phyloP scores from a whole-genome alignment of 1,140 invertebrate genomes.

The Luehdorfia chinensis region DNA sequence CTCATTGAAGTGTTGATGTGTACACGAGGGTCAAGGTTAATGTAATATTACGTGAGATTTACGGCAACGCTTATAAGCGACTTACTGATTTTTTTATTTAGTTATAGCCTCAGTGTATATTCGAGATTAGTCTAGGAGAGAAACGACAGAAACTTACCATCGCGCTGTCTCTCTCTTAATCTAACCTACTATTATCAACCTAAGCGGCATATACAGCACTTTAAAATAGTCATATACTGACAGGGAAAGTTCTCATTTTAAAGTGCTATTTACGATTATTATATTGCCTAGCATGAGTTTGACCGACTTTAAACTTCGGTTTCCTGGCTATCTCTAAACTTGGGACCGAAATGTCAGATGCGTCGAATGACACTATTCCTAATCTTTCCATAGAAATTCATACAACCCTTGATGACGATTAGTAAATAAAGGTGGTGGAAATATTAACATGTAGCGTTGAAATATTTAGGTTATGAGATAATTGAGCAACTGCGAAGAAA shows the following conservation, averaged over 20 bases:
- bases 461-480: conserved; percentile 47
- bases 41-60: conserved; percentile 54
- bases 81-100: conserved; percentile 26
- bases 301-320: background rate
- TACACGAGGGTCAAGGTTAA: conserved; percentile 31
- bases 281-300: conserved; percentile 10
- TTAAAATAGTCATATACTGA: background rate
- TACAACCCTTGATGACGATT: conserved; percentile 32
- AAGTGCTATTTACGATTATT: background rate
- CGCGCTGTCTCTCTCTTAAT: background rate
- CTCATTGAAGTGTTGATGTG: conserved; percentile 33
- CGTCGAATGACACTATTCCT: conserved; percentile 6
- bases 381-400: conserved; percentile 29
- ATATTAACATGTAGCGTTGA: conserved; percentile 61
- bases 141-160: background rate
- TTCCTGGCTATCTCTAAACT: conserved; percentile 9
- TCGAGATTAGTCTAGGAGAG: conserved; percentile 24
- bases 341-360: conserved; percentile 5
- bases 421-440: conserved; percentile 39
- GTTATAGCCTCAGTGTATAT: conserved; percentile 21
- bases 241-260: conserved; percentile 2
- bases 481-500: conserved; percentile 71
- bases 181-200: conserved; percentile 1
- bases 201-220: conserved; percentile 2
- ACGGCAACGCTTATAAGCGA: conserved; percentile 33